Evolutionary conservation across 92 coral and sea anemone species (phyloP).

Genomic region (Epizoanthus rinbou): DNA sequence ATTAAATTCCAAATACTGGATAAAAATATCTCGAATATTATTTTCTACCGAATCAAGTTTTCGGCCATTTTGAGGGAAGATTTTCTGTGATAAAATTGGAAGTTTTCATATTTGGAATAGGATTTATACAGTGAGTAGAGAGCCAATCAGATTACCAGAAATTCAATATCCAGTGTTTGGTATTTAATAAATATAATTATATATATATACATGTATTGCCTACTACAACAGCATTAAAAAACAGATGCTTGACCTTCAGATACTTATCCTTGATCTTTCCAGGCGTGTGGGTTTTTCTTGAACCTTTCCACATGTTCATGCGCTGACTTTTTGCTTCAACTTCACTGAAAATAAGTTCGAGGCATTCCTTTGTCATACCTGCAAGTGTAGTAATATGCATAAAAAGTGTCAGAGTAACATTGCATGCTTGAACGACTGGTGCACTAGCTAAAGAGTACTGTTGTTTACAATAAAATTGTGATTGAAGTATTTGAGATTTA

Average conservation of each 20-base stretch:
- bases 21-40: no score
- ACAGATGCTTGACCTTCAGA: conserved; percentile 39
- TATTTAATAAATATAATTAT: no score
- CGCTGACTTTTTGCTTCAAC: conserved; percentile 54
- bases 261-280: conserved; percentile 65
- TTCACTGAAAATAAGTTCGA: conserved; percentile 55
- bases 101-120: no score
- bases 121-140: no score
- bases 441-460: conserved; percentile 18
- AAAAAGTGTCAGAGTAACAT: conserved; percentile 26
- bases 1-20: no score
- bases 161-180: no score
- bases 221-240: conserved; percentile 21
- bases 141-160: no score
- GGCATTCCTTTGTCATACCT: conserved; percentile 66
- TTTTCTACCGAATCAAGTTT: no score
- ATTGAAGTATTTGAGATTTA: conserved; percentile 20
- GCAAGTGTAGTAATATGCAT: conserved; percentile 13
- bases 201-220: conserved; percentile 7
- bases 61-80: no score
- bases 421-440: conserved; percentile 24
- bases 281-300: conserved; percentile 52
- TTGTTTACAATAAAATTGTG: conserved; percentile 23
- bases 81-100: no score
- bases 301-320: conserved; percentile 64